Evolutionary conservation across 2,888 invertebrate genomes (phyloP).

Genomic region (Pachymerium ferrugineum): DNA sequence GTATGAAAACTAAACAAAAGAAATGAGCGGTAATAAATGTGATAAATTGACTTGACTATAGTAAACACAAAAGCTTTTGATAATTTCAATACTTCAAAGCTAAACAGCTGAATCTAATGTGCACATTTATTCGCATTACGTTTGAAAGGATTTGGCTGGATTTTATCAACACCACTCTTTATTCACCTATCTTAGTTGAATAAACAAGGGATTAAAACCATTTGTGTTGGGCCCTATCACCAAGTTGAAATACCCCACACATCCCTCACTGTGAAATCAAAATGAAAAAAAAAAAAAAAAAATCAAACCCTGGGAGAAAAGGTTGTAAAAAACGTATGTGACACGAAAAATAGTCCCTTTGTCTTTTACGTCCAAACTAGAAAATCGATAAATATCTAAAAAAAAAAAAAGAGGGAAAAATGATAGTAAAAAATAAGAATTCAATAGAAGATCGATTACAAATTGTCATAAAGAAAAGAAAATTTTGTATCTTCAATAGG

Average conservation of each 20-base stretch:
- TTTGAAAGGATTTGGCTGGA: neutral
- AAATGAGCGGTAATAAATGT: too few species aligned
- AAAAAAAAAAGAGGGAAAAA: too few species aligned
- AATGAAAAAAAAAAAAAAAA: too few species aligned
- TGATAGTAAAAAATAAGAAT: too few species aligned
- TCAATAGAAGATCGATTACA: neutral
- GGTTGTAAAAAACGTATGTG: neutral
- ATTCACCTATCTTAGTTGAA: neutral
- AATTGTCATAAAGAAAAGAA: neutral
- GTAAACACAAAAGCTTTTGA: neutral
- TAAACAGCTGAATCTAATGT: slow-evolving; percentile 1
- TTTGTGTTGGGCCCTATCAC: neutral
- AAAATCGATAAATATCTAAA: too few species aligned
- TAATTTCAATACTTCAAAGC: too few species aligned
- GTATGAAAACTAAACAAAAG: neutral
- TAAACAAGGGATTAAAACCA: neutral
- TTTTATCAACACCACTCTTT: slow-evolving; percentile 5
- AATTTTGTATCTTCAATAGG: neutral
- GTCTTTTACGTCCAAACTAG: too few species aligned
- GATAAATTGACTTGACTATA: neutral
- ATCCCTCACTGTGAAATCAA: too few species aligned
- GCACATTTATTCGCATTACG: neutral
- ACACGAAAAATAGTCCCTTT: neutral
- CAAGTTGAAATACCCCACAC: neutral
- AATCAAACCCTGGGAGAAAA: neutral